Evolutionary conservation across 2,113 vertebrate genomes (phyloP).

Genomic region (Scatophagus argus): DNA sequence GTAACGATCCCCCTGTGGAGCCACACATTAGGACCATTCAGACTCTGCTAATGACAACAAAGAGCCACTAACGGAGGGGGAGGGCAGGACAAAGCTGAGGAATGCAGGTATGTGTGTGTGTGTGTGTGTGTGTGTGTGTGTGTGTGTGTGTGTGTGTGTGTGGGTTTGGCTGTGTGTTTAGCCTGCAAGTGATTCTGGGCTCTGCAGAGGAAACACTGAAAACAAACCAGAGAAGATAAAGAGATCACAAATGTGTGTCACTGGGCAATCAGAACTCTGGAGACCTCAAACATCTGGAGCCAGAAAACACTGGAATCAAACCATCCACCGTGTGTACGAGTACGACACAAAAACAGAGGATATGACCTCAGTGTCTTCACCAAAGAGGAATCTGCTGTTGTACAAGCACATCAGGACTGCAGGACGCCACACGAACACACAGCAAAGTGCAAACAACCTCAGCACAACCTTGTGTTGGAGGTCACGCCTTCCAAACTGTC

Average conservation of each 20-base stretch:
- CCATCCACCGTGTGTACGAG: too few species aligned
- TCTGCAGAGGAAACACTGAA: slow-evolving; percentile 40
- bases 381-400: background rate
- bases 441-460: background rate
- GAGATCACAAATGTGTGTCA: slow-evolving; percentile 5
- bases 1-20: slow-evolving; percentile 69
- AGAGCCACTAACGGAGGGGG: slow-evolving; percentile 55
- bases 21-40: slow-evolving; percentile 72
- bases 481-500: background rate
- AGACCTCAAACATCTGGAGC: background rate
- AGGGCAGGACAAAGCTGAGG: slow-evolving; percentile 49
- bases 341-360: background rate
- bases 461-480: background rate
- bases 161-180: slow-evolving; percentile 40
- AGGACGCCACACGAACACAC: too few species aligned
- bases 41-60: slow-evolving; percentile 77
- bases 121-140: slow-evolving; percentile 23
- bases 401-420: background rate
- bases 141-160: background rate
- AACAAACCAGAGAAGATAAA: slow-evolving; percentile 31
- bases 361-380: background rate
- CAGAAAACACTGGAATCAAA: background rate
- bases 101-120: slow-evolving; percentile 62
- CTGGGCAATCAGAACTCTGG: background rate
- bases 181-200: slow-evolving; percentile 35